Percentiles rank a stretch among this genome's conserved stretches.
phyloP scores from a whole-genome alignment of 2,113 vertebrate species.

The Hypanus sabinus region DNA sequence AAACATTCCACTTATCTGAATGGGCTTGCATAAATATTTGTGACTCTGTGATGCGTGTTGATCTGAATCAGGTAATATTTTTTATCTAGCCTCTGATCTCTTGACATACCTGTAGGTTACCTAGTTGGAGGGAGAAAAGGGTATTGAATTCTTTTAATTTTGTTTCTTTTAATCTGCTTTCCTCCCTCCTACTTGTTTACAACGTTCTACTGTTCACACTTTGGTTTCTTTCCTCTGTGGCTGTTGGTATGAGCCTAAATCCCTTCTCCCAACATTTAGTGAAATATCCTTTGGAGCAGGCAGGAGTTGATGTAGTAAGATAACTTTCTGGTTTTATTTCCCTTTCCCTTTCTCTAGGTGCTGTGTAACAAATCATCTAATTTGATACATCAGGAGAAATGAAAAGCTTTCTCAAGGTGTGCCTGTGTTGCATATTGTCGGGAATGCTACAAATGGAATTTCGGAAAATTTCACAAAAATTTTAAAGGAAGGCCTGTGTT shows the following conservation, averaged over 20 bases:
- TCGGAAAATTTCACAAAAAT: neutral
- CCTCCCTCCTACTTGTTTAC: neutral
- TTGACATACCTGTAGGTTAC: no score
- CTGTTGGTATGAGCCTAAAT: neutral
- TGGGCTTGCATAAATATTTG: neutral
- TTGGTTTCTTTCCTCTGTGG: neutral
- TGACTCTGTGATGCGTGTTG: neutral
- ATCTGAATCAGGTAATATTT: neutral
- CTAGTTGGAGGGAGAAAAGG: neutral
- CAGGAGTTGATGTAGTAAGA: neutral
- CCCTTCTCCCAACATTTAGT: neutral
- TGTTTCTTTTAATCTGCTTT: neutral
- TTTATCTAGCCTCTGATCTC: no score
- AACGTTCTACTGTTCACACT: neutral
- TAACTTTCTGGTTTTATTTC: neutral
- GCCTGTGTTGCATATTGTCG: neutral
- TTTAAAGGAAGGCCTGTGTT: neutral
- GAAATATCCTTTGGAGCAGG: neutral
- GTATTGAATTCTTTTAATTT: neutral
- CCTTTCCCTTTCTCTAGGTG: neutral
- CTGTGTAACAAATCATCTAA: neutral
- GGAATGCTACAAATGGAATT: neutral
- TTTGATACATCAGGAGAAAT: neutral
- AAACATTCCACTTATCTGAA: neutral
- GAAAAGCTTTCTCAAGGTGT: neutral